Evolutionary conservation across 2,888 invertebrate genomes (phyloP).

Genomic region (Serripes groenlandicus): DNA sequence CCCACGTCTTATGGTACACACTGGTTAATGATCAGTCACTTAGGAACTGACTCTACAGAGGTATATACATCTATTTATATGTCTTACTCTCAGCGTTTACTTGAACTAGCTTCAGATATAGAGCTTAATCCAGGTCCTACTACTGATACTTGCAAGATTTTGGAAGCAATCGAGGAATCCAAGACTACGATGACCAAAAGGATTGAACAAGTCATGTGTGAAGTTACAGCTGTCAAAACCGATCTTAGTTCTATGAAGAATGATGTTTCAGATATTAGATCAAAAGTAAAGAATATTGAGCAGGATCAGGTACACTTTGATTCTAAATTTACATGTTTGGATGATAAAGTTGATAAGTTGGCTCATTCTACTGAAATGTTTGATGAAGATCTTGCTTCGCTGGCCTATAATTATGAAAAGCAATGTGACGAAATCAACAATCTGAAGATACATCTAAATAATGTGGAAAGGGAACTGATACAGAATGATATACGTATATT

Average conservation of each 20-base stretch:
- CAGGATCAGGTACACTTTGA: not conserved
- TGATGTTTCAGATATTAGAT: not conserved
- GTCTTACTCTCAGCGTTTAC: no score
- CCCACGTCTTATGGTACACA: no score
- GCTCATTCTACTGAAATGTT: not conserved
- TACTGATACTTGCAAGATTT: no score
- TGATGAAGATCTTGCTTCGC: not conserved
- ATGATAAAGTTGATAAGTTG: not conserved
- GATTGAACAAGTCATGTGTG: not conserved
- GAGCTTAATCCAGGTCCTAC: no score
- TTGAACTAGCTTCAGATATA: no score
- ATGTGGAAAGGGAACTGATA: not conserved
- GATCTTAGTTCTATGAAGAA: not conserved
- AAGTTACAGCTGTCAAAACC: not conserved
- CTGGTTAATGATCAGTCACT: no score
- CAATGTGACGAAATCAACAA: not conserved
- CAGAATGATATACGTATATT: conserved; percentile 2
- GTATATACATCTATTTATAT: no score
- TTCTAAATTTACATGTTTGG: not conserved
- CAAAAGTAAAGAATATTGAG: not conserved
- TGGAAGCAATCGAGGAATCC: no score
- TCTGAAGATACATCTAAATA: not conserved
- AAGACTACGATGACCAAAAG: not conserved
- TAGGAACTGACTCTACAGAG: no score
- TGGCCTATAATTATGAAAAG: not conserved